Evolutionary conservation across 1,140 invertebrate species (phyloP).

Genomic region (Triops cancriformis): DNA sequence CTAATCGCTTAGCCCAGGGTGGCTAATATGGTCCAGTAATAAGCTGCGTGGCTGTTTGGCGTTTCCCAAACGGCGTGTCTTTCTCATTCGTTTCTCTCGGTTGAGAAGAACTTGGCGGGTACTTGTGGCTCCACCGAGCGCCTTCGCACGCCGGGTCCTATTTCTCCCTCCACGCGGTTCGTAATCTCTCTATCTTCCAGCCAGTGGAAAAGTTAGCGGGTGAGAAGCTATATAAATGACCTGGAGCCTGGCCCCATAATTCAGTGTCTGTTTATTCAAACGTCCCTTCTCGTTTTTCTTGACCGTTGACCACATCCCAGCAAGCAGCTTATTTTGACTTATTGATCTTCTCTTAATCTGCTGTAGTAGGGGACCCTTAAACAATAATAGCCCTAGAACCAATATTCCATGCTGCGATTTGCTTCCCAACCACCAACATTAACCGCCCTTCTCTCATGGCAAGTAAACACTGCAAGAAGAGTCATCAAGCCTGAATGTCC

Average conservation of each 20-base stretch:
- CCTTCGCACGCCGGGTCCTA: no score
- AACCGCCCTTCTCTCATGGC: no score
- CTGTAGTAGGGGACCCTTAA: not conserved
- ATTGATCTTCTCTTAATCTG: not conserved
- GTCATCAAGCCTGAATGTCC: no score
- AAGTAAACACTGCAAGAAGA: no score
- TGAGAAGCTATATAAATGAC: slow-evolving; percentile 3
- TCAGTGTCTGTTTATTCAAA: slow-evolving; percentile 1
- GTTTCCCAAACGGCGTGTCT: not conserved
- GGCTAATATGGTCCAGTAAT: slow-evolving; percentile 6
- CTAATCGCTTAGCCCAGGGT: slow-evolving; percentile 12
- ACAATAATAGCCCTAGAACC: not conserved
- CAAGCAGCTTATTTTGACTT: slow-evolving; percentile 11
- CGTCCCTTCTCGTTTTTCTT: slow-evolving; percentile 9
- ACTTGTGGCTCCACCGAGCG: no score
- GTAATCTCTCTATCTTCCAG: not conserved
- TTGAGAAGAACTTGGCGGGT: no score
- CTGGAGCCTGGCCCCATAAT: not conserved
- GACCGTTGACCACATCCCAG: slow-evolving; percentile 8
- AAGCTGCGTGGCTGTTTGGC: not conserved
- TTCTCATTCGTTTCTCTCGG: not conserved
- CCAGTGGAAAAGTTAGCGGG: not conserved
- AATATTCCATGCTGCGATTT: not conserved
- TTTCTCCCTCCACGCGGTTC: not conserved
- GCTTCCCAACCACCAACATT: no score